These are phyloP conservation scores for Sebastes aleutianus DNA, from an alignment of 2,797 vertebrate species.

Conservation along the genomic window DNA sequence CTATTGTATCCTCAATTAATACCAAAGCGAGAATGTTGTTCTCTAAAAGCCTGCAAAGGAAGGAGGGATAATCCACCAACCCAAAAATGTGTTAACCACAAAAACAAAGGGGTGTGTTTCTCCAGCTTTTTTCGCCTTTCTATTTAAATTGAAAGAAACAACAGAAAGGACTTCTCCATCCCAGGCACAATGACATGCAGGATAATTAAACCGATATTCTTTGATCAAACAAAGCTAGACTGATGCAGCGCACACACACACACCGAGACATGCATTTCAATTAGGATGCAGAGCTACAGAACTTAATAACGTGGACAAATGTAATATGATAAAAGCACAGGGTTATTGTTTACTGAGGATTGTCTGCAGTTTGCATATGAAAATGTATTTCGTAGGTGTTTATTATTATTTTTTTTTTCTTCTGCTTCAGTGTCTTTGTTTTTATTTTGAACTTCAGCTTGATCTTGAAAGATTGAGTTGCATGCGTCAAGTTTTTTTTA, in stretches of 20 bases:
- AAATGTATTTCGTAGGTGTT: neutral
- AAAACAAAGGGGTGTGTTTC: neutral
- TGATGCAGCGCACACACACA: constrained; percentile 13
- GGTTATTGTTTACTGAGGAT: neutral
- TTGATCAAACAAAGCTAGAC: constrained; percentile 24
- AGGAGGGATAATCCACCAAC: neutral
- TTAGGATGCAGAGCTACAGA: neutral
- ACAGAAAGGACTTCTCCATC: neutral
- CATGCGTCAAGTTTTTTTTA: neutral
- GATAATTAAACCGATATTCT: constrained; percentile 41
- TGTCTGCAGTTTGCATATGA: neutral
- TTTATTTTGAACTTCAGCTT: neutral
- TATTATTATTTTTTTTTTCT: neutral
- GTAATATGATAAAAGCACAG: constrained; percentile 1
- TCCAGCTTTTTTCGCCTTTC: neutral
- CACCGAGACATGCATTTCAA: constrained; percentile 11
- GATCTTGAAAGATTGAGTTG: neutral
- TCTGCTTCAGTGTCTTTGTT: neutral
- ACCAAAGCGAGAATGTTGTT: constrained; percentile 3
- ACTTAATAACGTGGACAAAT: neutral
- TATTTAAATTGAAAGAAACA: constrained; percentile 24
- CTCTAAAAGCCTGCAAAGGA: constrained; percentile 4
- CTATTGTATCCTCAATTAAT: constrained; percentile 15
- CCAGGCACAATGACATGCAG: neutral
- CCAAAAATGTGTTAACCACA: neutral